A percentile compares a stretch with the other conserved stretches of the same genome.
Conservation (phyloP, 2,888 invertebrate genomes). For the Deilephila elpenor region DNA sequence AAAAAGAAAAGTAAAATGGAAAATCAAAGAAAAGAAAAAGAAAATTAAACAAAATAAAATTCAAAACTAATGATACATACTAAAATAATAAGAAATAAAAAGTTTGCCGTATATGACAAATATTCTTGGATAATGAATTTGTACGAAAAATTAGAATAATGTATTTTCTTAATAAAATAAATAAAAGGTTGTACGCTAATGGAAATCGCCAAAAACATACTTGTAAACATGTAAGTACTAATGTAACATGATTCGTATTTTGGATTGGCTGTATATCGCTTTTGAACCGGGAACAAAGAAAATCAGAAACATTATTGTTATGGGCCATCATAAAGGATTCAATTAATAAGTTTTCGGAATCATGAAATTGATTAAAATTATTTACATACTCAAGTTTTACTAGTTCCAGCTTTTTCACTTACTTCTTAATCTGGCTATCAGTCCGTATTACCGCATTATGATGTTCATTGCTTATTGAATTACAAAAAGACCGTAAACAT, state of each 20-base stretch:
- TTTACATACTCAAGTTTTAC: too few relatives aligned
- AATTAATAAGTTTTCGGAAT: background rate
- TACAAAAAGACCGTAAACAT: background rate
- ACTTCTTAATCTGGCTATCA: background rate
- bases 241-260: background rate
- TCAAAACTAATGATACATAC: too few relatives aligned
- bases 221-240: background rate
- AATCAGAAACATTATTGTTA: too few relatives aligned
- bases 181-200: background rate
- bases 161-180: background rate
- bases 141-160: background rate
- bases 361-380: background rate
- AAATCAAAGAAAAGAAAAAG: too few relatives aligned
- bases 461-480: background rate
- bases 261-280: background rate
- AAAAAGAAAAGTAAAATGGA: too few relatives aligned
- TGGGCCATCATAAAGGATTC: too few relatives aligned
- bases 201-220: background rate
- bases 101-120: too few relatives aligned
- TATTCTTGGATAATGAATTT: too few relatives aligned
- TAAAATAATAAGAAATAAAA: too few relatives aligned
- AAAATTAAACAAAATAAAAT: too few relatives aligned
- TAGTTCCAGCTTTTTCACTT: too few relatives aligned
- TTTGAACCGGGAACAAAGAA: too few relatives aligned
- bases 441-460: background rate